Conservation (phyloP, 2,888 invertebrate genomes). For the Lamellibrachia satsuma region DNA sequence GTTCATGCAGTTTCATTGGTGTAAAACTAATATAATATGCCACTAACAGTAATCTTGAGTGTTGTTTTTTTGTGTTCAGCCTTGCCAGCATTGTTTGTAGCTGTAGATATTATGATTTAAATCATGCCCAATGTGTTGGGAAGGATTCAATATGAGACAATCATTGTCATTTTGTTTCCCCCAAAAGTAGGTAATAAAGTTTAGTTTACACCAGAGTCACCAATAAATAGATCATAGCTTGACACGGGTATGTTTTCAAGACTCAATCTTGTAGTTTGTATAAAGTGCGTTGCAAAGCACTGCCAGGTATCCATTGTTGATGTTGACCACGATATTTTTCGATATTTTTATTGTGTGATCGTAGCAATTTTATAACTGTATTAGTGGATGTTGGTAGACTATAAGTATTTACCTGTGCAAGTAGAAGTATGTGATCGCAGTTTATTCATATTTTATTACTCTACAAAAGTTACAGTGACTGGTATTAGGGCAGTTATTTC, state of each 20-base stretch:
- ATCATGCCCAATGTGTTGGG: not conserved
- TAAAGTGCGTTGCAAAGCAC: not conserved
- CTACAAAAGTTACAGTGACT: not conserved
- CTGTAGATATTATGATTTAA: not conserved
- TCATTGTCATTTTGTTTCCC: not conserved
- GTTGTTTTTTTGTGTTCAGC: not conserved
- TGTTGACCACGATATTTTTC: not conserved
- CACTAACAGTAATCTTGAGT: not conserved
- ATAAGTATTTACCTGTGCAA: not conserved
- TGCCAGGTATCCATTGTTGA: not conserved
- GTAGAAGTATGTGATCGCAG: conserved; percentile 30
- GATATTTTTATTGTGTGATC: not conserved
- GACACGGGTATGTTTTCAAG: not conserved
- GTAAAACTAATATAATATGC: not conserved
- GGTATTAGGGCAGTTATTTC: not conserved
- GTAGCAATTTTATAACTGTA: not conserved
- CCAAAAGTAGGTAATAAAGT: not conserved
- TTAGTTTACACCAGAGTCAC: not conserved
- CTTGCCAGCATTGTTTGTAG: not conserved
- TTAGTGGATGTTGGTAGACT: not conserved
- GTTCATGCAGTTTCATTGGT: not conserved
- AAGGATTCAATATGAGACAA: not conserved
- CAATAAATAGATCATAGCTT: not conserved
- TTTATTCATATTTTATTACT: not conserved
- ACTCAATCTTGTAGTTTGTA: not conserved